These are phyloP conservation scores for Balanococcus diminutus DNA, from an alignment of 2,888 invertebrate genomes.

Conservation along the genomic window DNA sequence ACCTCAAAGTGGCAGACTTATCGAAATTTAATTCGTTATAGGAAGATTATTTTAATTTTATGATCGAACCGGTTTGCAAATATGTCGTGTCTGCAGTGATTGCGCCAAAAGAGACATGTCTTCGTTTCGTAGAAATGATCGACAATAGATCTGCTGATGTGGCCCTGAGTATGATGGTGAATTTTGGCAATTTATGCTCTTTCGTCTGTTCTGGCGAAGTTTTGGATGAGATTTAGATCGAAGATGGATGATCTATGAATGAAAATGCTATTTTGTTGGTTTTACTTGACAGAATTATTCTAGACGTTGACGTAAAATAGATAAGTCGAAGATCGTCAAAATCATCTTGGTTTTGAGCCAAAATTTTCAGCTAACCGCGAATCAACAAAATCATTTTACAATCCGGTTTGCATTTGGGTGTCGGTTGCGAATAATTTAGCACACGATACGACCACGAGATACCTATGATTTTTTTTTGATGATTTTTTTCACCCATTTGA, in stretches of 20 bases:
- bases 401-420: background rate
- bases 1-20: background rate
- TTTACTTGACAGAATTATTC: background rate
- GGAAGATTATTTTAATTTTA: background rate
- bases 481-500: background rate
- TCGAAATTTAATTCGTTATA: constrained; percentile 21
- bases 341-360: background rate
- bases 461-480: background rate
- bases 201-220: too few species aligned
- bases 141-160: too few species aligned
- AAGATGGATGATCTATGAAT: background rate
- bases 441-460: background rate
- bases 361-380: background rate
- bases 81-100: background rate
- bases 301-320: background rate
- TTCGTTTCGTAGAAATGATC: too few species aligned
- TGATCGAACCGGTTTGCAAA: background rate
- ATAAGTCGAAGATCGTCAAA: background rate
- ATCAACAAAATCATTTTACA: background rate
- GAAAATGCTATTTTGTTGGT: too few species aligned
- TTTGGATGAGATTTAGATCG: too few species aligned
- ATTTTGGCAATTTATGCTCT: too few species aligned
- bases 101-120: too few species aligned
- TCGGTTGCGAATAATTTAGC: background rate
- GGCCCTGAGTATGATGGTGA: too few species aligned